A percentile compares a stretch with the other conserved stretches of the same genome.
These are phyloP conservation scores for Pediacus dermestoides DNA, from an alignment of 2,888 invertebrate species.

Conservation along the genomic window DNA sequence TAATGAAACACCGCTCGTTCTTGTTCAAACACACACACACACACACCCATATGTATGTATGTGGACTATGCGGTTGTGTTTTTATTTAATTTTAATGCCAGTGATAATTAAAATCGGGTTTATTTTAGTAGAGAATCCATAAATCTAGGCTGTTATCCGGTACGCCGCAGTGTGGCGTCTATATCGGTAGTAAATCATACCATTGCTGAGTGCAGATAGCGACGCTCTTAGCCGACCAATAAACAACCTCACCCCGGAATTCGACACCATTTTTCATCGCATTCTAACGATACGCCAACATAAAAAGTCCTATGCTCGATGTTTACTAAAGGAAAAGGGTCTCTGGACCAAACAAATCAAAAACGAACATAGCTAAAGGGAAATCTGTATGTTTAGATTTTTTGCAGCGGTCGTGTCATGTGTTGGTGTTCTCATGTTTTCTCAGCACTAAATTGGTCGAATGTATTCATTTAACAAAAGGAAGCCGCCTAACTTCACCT, in stretches of 20 bases:
- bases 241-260: constrained; percentile 45
- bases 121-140: constrained; percentile 38
- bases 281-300: constrained; percentile 17
- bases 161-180: constrained; percentile 35
- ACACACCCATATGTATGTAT: too few species aligned
- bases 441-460: constrained; percentile 10
- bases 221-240: constrained; percentile 45
- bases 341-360: constrained; percentile 10
- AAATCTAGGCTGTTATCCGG: constrained; percentile 39
- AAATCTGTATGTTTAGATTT: constrained; percentile 11
- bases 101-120: constrained; percentile 45
- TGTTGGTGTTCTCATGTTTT: constrained; percentile 13
- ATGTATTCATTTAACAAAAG: constrained; percentile 2
- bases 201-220: constrained; percentile 46
- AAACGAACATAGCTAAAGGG: constrained; percentile 3
- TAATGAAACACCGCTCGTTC: too few species aligned
- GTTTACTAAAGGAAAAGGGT: constrained; percentile 11
- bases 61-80: too few species aligned
- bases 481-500: constrained; percentile 1
- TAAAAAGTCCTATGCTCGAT: constrained; percentile 7
- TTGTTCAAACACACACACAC: too few species aligned
- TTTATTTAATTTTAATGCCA: constrained; percentile 40
- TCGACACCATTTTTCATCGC: constrained; percentile 45
- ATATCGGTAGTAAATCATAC: constrained; percentile 47
- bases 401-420: constrained; percentile 8